phyloP scores from a whole-genome alignment of 2,113 vertebrate species.

The Galbula dea region DNA sequence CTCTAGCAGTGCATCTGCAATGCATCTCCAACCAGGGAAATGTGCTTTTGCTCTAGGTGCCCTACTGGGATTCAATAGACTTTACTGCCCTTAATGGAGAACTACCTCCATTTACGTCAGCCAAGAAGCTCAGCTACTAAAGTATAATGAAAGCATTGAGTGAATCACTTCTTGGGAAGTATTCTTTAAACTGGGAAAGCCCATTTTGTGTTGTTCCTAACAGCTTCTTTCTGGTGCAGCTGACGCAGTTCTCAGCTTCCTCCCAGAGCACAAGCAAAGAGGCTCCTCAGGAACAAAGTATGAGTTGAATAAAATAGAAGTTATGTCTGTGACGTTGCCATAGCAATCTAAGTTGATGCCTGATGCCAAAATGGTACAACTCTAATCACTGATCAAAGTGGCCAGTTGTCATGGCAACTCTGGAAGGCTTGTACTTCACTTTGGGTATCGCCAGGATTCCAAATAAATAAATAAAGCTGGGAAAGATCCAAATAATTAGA shows the following conservation, averaged over 20 bases:
- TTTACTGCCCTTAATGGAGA: neutral
- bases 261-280: neutral
- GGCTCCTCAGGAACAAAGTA: conserved; percentile 13
- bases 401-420: conserved; percentile 48
- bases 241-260: conserved; percentile 48
- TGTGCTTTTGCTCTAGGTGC: neutral
- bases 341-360: conserved; percentile 49
- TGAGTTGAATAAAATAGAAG: conserved; percentile 9
- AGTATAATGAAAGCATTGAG: neutral
- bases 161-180: neutral
- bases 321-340: conserved; percentile 47
- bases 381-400: conserved; percentile 35
- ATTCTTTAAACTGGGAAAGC: neutral
- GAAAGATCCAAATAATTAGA: neutral
- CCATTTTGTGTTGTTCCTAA: neutral
- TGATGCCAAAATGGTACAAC: conserved; percentile 30
- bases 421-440: neutral
- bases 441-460: neutral
- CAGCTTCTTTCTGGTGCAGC: neutral
- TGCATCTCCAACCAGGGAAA: neutral
- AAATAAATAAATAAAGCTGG: neutral
- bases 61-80: neutral
- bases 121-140: neutral
- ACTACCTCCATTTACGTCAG: neutral
- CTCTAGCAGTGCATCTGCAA: neutral